phyloP scores from a whole-genome alignment of 2,888 invertebrate genomes.

The Mellilla xanthometata region DNA sequence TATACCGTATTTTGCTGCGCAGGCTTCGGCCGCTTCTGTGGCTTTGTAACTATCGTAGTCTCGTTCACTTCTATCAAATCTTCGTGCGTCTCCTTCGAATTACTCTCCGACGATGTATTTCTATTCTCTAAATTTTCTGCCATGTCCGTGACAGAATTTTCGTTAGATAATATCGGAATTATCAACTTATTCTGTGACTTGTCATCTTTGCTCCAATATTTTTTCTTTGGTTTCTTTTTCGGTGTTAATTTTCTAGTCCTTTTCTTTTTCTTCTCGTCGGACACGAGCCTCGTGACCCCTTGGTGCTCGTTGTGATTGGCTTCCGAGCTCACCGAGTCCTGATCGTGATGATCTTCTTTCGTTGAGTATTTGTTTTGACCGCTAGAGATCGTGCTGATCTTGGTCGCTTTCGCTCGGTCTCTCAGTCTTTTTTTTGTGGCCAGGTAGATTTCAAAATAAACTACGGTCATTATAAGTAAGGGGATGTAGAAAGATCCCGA shows the following conservation, averaged over 20 bases:
- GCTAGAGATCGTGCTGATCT: conserved; percentile 86
- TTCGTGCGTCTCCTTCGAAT: conserved; percentile 73
- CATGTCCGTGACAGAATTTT: conserved; percentile 70
- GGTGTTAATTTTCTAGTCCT: conserved; percentile 57
- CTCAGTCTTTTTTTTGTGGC: conserved; percentile 93
- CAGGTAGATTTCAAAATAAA: conserved; percentile 97
- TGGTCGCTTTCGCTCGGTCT: conserved; percentile 92
- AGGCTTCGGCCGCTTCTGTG: conserved; percentile 53
- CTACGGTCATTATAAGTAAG: conserved; percentile 96
- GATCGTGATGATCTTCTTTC: conserved; percentile 83
- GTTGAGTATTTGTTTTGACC: conserved; percentile 69
- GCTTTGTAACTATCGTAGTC: conserved; percentile 48
- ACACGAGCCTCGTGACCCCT: conserved; percentile 57
- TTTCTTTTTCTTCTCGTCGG: conserved; percentile 68
- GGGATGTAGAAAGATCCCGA: conserved; percentile 98
- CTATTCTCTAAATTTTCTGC: conserved; percentile 64
- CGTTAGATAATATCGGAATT: conserved; percentile 71
- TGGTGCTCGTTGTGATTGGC: conserved; percentile 89
- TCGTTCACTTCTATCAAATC: conserved; percentile 60
- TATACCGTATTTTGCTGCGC: conserved; percentile 85
- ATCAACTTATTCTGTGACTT: conserved; percentile 73
- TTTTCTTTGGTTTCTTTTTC: conserved; percentile 80
- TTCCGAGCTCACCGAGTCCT: conserved; percentile 93
- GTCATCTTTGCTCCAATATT: conserved; percentile 78
- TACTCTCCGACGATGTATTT: conserved; percentile 74